Evolutionary conservation across 2,888 invertebrate species (phyloP).

Genomic region (Bursaphelenchus okinawaensis): DNA sequence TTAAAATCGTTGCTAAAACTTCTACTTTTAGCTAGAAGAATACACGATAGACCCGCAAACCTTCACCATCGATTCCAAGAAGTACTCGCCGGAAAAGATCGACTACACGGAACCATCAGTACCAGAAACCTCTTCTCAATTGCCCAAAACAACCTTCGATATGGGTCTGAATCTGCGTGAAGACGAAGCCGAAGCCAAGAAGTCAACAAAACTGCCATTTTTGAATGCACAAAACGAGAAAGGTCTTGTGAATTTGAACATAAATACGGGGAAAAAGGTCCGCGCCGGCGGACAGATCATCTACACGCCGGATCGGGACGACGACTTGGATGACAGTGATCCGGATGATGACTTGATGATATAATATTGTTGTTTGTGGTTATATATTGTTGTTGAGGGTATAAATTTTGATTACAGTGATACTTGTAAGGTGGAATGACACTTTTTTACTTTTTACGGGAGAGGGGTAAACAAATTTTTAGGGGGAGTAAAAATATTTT

Average conservation of each 20-base stretch:
- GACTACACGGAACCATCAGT: neutral
- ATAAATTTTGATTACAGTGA: constrained; percentile 53
- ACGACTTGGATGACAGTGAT: constrained; percentile 52
- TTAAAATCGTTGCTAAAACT: constrained; percentile 2
- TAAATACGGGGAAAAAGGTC: constrained; percentile 26
- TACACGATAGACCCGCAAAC: constrained; percentile 11
- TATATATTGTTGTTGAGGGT: constrained; percentile 46
- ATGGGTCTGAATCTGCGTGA: constrained; percentile 26
- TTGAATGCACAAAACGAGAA: constrained; percentile 33
- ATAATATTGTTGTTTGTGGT: constrained; percentile 60
- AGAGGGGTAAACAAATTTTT: too few relatives aligned
- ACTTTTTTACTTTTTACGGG: too few relatives aligned
- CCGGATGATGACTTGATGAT: constrained; percentile 50
- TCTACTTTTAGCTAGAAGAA: constrained; percentile 15
- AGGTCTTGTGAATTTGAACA: constrained; percentile 38
- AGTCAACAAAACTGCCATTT: constrained; percentile 35
- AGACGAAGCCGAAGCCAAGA: constrained; percentile 30
- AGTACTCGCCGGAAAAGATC: neutral
- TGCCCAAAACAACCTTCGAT: constrained; percentile 23
- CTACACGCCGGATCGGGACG: constrained; percentile 47
- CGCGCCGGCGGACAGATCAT: constrained; percentile 48
- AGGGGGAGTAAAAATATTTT: too few relatives aligned
- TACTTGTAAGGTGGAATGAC: too few relatives aligned
- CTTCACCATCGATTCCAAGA: constrained; percentile 1
- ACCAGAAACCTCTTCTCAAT: neutral